Evolutionary conservation across 2,888 invertebrate genomes (phyloP).

Genomic region (Dicranocentrus wangi): DNA sequence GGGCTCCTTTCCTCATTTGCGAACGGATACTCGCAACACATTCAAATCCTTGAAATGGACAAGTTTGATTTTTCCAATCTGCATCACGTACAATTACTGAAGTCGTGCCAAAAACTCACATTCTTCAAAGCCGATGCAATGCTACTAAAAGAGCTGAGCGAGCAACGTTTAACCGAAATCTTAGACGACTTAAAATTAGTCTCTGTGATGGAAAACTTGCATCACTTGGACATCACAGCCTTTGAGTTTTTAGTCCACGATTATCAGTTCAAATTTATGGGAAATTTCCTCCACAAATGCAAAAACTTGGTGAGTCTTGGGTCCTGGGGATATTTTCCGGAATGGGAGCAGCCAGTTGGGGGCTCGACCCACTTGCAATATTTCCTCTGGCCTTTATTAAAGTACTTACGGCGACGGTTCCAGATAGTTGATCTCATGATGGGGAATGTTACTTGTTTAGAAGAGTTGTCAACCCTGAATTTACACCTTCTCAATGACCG

Average conservation of each 20-base stretch:
- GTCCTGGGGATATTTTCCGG: slow-evolving; percentile 52
- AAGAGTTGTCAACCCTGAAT: slow-evolving; percentile 13
- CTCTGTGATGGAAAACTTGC: background rate
- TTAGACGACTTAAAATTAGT: background rate
- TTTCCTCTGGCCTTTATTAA: slow-evolving; percentile 42
- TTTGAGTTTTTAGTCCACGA: slow-evolving; percentile 41
- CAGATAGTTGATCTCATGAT: slow-evolving; percentile 21
- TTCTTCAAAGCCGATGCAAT: slow-evolving; percentile 43
- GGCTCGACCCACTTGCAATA: slow-evolving; percentile 29
- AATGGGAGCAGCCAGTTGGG: slow-evolving; percentile 42
- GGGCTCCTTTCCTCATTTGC: slow-evolving; percentile 12
- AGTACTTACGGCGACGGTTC: slow-evolving; percentile 1
- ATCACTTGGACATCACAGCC: slow-evolving; percentile 36
- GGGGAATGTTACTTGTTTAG: background rate
- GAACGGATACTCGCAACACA: background rate
- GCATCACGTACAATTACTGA: slow-evolving; percentile 26
- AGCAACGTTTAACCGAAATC: slow-evolving; percentile 13
- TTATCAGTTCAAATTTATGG: slow-evolving; percentile 48
- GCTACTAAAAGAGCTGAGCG: slow-evolving; percentile 30
- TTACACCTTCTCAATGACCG: slow-evolving; percentile 39
- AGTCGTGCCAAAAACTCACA: slow-evolving; percentile 10
- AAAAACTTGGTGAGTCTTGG: slow-evolving; percentile 21
- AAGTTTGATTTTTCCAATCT: slow-evolving; percentile 26
- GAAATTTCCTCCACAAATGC: slow-evolving; percentile 26
- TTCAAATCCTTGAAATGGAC: slow-evolving; percentile 42